These are phyloP conservation scores for Tenthredo livida DNA, from an alignment of 2,888 invertebrate genomes.

Conservation along the genomic window DNA sequence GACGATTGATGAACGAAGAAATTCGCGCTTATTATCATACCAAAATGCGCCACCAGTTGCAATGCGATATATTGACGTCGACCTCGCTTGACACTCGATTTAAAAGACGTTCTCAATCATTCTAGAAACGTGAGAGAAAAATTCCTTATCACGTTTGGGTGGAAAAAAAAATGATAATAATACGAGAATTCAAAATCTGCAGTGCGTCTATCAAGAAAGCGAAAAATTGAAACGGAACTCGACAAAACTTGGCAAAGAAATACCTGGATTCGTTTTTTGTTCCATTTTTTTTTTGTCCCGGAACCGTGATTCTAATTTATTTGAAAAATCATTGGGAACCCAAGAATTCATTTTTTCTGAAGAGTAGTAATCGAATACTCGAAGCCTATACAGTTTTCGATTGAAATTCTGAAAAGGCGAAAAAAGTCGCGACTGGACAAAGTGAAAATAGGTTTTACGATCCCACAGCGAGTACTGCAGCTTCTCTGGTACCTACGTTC, in stretches of 20 bases:
- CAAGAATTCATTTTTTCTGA: no score
- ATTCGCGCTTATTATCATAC: conserved; percentile 23
- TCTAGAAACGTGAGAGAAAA: background rate
- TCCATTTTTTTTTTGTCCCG: no score
- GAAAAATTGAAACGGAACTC: no score
- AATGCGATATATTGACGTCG: background rate
- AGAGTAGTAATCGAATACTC: background rate
- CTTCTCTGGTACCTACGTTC: background rate
- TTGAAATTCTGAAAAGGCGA: background rate
- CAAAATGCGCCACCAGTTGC: conserved; percentile 26
- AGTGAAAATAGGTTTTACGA: conserved; percentile 40
- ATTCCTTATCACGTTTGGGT: background rate
- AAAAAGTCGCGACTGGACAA: background rate
- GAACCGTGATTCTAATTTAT: no score
- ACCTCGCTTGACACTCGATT: background rate
- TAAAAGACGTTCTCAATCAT: conserved; percentile 1
- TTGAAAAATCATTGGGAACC: no score
- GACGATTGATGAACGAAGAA: conserved; percentile 27
- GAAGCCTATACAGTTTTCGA: background rate
- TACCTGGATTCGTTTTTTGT: no score
- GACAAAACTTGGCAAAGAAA: no score
- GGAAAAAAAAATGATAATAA: background rate
- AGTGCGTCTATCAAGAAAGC: no score
- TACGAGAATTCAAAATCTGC: background rate
- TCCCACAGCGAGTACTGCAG: conserved; percentile 32